phyloP scores from a whole-genome alignment of 2,888 invertebrate genomes.

The Rhamnusium bicolor region DNA sequence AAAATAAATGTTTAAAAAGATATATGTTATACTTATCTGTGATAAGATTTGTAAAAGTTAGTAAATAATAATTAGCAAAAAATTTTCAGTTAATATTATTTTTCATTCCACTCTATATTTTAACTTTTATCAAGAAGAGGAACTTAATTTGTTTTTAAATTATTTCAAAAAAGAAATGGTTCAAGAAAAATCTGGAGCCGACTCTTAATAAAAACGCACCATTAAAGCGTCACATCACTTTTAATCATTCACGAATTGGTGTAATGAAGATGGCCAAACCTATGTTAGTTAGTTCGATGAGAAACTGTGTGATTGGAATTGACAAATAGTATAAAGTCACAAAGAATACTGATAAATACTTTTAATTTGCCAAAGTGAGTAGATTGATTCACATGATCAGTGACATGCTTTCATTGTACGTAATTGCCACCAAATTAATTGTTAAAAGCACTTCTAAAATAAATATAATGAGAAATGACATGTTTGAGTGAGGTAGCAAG shows the following conservation, averaged over 20 bases:
- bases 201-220: constrained; percentile 4
- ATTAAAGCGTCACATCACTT: constrained; percentile 11
- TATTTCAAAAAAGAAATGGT: neutral
- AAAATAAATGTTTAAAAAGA: too few relatives aligned
- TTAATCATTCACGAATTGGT: constrained; percentile 21
- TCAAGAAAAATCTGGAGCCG: constrained; percentile 5
- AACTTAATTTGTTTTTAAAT: neutral
- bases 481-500: neutral
- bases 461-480: neutral
- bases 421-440: neutral
- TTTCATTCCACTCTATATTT: too few relatives aligned
- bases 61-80: too few relatives aligned
- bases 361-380: neutral
- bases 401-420: neutral
- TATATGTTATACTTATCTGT: too few relatives aligned
- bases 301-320: constrained; percentile 18
- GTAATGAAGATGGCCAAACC: constrained; percentile 31
- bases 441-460: neutral
- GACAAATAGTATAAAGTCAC: constrained; percentile 1
- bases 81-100: too few relatives aligned
- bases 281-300: constrained; percentile 15
- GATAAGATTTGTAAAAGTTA: too few relatives aligned
- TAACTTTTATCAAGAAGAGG: too few relatives aligned
- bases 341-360: constrained; percentile 3
- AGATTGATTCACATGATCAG: neutral